Conservation (phyloP, 2,113 vertebrate species). For the Notechis scutatus region DNA sequence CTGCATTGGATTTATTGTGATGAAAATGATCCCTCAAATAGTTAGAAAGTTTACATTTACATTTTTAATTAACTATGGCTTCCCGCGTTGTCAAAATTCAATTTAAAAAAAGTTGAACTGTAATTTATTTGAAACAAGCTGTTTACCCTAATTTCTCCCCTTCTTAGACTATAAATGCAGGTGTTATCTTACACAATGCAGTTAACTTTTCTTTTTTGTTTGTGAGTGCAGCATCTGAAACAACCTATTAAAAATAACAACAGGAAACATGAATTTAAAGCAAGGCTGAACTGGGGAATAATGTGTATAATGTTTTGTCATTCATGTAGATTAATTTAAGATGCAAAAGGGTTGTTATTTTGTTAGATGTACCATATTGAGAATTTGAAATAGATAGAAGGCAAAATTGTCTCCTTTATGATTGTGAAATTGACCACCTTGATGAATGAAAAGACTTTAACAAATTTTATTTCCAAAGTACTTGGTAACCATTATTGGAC, state of each 20-base stretch:
- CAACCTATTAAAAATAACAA: neutral
- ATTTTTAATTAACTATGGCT: neutral
- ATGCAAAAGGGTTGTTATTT: neutral
- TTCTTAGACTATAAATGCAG: neutral
- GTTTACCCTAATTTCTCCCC: neutral
- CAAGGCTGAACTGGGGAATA: neutral
- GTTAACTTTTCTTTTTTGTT: neutral
- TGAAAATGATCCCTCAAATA: neutral
- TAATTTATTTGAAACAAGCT: neutral
- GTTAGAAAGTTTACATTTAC: neutral
- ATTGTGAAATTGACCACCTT: neutral
- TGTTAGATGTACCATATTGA: neutral
- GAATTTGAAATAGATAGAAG: no score
- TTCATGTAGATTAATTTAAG: conserved; percentile 8
- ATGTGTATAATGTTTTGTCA: neutral
- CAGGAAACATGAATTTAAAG: conserved; percentile 17
- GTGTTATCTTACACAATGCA: conserved; percentile 31
- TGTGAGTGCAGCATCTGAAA: neutral
- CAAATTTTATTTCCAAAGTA: neutral
- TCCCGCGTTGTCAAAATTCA: neutral
- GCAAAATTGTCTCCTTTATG: neutral
- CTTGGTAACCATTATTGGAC: neutral
- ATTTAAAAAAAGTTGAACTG: neutral
- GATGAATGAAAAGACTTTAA: neutral
- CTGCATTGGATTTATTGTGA: neutral